A percentile compares a stretch with the other conserved stretches of the same genome.
Evolutionary conservation across 2,888 invertebrate species (phyloP).

Genomic region (Nebria salina): DNA sequence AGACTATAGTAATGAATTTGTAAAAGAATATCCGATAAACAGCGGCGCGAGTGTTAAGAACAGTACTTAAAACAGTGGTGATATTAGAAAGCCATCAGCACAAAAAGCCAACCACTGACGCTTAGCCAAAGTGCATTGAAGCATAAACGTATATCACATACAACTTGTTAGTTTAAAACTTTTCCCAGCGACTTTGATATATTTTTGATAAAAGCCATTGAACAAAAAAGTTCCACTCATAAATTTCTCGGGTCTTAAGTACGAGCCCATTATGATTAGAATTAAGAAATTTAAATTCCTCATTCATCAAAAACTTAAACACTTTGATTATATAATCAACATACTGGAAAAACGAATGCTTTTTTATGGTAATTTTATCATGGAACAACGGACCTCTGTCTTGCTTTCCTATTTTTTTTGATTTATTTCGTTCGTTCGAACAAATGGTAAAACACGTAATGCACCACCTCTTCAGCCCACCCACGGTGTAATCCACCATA

Average conservation of each 20-base stretch:
- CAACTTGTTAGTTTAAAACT: not conserved
- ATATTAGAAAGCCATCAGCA: not conserved
- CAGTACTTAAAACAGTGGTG: not conserved
- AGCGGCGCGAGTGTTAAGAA: constrained; percentile 6
- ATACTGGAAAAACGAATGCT: not conserved
- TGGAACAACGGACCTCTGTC: not conserved
- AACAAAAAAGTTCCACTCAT: not conserved
- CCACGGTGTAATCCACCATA: no score
- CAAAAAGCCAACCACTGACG: not conserved
- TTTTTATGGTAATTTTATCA: not conserved
- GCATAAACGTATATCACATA: not conserved
- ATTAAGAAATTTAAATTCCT: constrained; percentile 1
- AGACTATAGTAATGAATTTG: no score
- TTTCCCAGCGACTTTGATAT: not conserved
- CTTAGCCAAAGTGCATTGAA: not conserved
- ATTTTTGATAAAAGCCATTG: not conserved
- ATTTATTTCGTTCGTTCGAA: not conserved
- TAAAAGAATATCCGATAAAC: constrained; percentile 26
- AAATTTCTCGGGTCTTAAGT: not conserved
- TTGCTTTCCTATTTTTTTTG: no score
- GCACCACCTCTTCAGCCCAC: no score
- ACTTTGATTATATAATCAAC: constrained; percentile 1
- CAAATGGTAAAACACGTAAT: not conserved
- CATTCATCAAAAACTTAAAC: not conserved
- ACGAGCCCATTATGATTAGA: not conserved